Conservation (phyloP, 2,797 vertebrate genomes). For the Eospalax fontanierii region DNA sequence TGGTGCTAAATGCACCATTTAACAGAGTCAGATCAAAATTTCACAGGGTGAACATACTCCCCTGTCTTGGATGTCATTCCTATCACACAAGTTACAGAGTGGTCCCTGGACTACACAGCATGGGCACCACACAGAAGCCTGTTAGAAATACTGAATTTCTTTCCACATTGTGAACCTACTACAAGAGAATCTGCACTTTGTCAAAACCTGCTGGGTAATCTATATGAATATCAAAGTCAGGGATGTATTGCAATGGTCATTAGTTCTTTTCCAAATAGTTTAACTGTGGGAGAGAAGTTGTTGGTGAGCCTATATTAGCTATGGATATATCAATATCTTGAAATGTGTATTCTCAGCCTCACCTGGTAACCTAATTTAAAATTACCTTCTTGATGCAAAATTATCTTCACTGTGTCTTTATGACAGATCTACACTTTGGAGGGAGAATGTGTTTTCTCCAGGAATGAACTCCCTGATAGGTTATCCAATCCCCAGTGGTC, state of each 20-base stretch:
- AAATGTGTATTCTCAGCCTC: constrained; percentile 20
- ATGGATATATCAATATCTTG: not conserved
- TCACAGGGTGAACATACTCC: not conserved
- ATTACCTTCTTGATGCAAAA: constrained; percentile 27
- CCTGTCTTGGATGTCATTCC: not conserved
- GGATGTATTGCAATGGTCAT: not conserved
- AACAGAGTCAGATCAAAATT: not conserved
- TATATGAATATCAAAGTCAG: not conserved
- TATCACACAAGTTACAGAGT: not conserved
- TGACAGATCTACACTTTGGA: not conserved
- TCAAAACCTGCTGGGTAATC: not conserved
- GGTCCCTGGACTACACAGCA: not conserved
- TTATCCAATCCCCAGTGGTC: too few relatives aligned
- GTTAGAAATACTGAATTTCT: not conserved
- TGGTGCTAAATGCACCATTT: not conserved
- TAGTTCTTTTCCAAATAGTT: constrained; percentile 48
- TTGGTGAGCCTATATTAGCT: not conserved
- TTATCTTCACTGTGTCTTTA: not conserved
- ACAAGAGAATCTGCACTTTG: not conserved
- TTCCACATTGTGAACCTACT: not conserved
- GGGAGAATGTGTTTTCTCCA: too few relatives aligned
- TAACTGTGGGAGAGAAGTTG: not conserved
- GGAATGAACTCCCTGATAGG: too few relatives aligned
- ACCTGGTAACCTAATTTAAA: constrained; percentile 21
- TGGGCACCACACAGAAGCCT: not conserved